Evolutionary conservation across 2,888 invertebrate species (phyloP).

Genomic region (Leptinotarsa juncta): DNA sequence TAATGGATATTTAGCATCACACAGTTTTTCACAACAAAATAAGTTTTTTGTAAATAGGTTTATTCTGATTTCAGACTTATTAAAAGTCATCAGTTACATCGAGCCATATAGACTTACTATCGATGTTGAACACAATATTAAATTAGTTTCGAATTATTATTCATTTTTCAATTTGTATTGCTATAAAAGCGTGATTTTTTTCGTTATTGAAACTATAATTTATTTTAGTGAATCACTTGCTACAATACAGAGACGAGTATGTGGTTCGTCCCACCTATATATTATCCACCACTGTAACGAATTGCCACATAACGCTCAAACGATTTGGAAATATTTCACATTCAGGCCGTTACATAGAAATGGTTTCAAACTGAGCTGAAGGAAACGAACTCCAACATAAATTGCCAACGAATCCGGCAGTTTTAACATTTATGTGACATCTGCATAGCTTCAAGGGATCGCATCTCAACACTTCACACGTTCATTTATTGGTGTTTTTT

Average conservation of each 20-base stretch:
- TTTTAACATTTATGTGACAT: conserved; percentile 12
- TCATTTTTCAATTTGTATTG: too few species aligned
- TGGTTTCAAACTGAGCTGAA: conserved; percentile 10
- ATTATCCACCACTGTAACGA: conserved; percentile 4
- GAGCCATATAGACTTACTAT: too few species aligned
- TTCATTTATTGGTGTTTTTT: not conserved
- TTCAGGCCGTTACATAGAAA: conserved; percentile 8
- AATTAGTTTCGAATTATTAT: too few species aligned
- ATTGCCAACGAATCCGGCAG: conserved; percentile 13
- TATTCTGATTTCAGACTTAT: too few species aligned
- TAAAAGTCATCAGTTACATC: too few species aligned
- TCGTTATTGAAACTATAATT: too few species aligned
- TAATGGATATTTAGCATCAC: too few species aligned
- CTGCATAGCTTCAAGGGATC: not conserved
- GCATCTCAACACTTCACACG: not conserved
- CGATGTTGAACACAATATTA: too few species aligned
- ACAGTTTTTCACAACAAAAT: too few species aligned
- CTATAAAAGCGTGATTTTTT: too few species aligned
- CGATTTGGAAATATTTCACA: conserved; percentile 15
- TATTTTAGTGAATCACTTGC: too few species aligned
- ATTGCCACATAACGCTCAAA: conserved; percentile 6
- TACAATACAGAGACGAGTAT: not conserved
- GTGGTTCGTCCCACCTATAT: not conserved
- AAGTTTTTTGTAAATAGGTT: too few species aligned
- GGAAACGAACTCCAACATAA: conserved; percentile 8